A percentile compares a stretch with the other conserved stretches of the same genome.
These are phyloP conservation scores for Meteorus cinctellus DNA, from an alignment of 2,888 invertebrate species.

Conservation along the genomic window DNA sequence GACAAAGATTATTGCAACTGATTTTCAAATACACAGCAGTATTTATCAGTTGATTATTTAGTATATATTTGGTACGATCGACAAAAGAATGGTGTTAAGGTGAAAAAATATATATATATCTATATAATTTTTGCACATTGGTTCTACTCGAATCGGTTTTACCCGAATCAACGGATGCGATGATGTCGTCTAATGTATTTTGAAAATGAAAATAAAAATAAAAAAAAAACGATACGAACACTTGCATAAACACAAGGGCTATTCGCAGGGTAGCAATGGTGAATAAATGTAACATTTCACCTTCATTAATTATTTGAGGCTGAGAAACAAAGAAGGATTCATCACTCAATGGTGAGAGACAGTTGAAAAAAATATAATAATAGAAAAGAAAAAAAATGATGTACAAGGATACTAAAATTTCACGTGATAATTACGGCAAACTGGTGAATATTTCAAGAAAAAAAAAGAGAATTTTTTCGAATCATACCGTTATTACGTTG, in stretches of 20 bases:
- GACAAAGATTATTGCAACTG: conserved; percentile 2
- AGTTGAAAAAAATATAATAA: conserved; percentile 7
- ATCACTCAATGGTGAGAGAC: neutral
- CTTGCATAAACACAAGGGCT: conserved; percentile 3
- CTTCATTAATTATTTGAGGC: conserved; percentile 12
- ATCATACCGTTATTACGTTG: conserved; percentile 50
- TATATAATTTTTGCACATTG: conserved; percentile 14
- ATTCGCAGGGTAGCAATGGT: conserved; percentile 30
- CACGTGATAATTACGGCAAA: conserved; percentile 33
- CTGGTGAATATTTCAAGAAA: conserved; percentile 41
- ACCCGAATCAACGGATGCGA: conserved; percentile 33
- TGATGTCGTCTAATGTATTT: conserved; percentile 29
- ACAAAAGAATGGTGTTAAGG: conserved; percentile 29
- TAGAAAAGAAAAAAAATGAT: conserved; percentile 21
- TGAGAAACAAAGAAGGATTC: too few species aligned
- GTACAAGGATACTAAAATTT: conserved; percentile 37
- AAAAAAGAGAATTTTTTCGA: conserved; percentile 32
- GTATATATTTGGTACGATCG: neutral
- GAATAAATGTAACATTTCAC: conserved; percentile 4
- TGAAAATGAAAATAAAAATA: neutral
- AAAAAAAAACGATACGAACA: conserved; percentile 6
- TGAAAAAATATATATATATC: neutral
- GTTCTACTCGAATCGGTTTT: conserved; percentile 32
- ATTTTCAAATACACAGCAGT: neutral
- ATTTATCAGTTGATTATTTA: conserved; percentile 5